phyloP scores from a whole-genome alignment of 1,140 invertebrate species.

The Drosophila pachea region DNA sequence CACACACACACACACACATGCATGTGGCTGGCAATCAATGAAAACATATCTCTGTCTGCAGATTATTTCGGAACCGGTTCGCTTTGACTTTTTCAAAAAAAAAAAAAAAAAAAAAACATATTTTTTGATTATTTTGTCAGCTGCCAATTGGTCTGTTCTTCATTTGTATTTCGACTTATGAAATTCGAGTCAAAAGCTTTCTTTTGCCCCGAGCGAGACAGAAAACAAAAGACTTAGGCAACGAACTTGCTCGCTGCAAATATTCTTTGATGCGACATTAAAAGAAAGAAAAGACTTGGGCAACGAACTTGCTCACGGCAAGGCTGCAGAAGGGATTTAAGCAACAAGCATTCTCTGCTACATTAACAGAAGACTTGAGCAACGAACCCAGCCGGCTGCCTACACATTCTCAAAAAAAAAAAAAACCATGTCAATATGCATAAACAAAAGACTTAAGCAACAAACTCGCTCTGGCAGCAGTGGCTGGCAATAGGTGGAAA shows the following conservation, averaged over 20 bases:
- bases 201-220: slow-evolving; percentile 11
- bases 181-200: slow-evolving; percentile 25
- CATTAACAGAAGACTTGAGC: slow-evolving; percentile 47
- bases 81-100: slow-evolving; percentile 9
- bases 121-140: slow-evolving; percentile 26
- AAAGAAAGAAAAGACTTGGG: slow-evolving; percentile 39
- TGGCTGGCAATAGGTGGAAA: slow-evolving; percentile 5
- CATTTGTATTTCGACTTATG: slow-evolving; percentile 22
- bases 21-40: slow-evolving; percentile 51
- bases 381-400: slow-evolving; percentile 37
- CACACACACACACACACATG: not conserved
- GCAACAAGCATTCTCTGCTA: slow-evolving; percentile 33
- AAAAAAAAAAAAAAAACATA: not conserved
- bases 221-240: slow-evolving; percentile 49
- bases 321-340: slow-evolving; percentile 61
- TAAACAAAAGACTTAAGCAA: slow-evolving; percentile 50
- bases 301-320: slow-evolving; percentile 34
- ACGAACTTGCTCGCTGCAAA: slow-evolving; percentile 34
- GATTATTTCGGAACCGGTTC: slow-evolving; percentile 46
- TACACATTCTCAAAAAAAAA: not conserved
- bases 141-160: slow-evolving; percentile 17
- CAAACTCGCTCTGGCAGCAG: slow-evolving; percentile 32
- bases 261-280: not conserved
- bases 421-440: not conserved
- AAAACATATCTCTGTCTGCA: slow-evolving; percentile 42